Percentiles rank a stretch among this genome's conserved stretches.
These are phyloP conservation scores for Stenichneumon culpator DNA, from an alignment of 2,888 invertebrate species.

Conservation along the genomic window DNA sequence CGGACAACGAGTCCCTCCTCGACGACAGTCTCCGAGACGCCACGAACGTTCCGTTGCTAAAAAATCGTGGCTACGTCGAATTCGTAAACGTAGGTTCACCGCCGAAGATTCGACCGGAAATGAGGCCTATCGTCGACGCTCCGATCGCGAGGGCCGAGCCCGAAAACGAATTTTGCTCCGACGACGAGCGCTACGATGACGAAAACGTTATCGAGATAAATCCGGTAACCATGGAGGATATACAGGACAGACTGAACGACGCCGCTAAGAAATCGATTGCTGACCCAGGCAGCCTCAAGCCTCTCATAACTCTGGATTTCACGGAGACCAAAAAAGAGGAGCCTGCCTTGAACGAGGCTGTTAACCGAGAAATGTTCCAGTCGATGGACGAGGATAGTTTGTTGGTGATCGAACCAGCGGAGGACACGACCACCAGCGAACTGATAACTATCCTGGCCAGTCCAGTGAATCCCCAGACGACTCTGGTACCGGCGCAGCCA, in stretches of 20 bases:
- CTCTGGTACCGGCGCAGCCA: slow-evolving; percentile 50
- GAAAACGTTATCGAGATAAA: slow-evolving; percentile 81
- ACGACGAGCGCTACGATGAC: slow-evolving; percentile 76
- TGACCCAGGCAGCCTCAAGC: background rate
- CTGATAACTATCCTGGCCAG: slow-evolving; percentile 87
- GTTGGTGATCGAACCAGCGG: slow-evolving; percentile 87
- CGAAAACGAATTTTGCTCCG: slow-evolving; percentile 80
- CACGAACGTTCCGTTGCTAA: slow-evolving; percentile 86
- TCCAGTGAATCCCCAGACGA: slow-evolving; percentile 83
- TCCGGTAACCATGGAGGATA: slow-evolving; percentile 82
- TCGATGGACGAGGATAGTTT: slow-evolving; percentile 88
- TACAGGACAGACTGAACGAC: slow-evolving; percentile 77
- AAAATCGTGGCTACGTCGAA: slow-evolving; percentile 89
- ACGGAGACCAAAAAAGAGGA: slow-evolving; percentile 75
- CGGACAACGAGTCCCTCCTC: slow-evolving; percentile 92
- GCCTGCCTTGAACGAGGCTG: slow-evolving; percentile 84
- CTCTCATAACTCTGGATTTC: slow-evolving; percentile 25
- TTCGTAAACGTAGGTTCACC: slow-evolving; percentile 86
- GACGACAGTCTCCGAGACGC: slow-evolving; percentile 88
- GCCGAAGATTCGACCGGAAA: slow-evolving; percentile 45
- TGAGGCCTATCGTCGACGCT: slow-evolving; percentile 71
- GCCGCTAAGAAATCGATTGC: slow-evolving; percentile 65
- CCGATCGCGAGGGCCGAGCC: slow-evolving; percentile 81
- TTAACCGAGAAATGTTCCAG: slow-evolving; percentile 78
- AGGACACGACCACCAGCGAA: slow-evolving; percentile 87